Evolutionary conservation across 2,797 vertebrate species (phyloP).

Genomic region (Poliocrania exsul): DNA sequence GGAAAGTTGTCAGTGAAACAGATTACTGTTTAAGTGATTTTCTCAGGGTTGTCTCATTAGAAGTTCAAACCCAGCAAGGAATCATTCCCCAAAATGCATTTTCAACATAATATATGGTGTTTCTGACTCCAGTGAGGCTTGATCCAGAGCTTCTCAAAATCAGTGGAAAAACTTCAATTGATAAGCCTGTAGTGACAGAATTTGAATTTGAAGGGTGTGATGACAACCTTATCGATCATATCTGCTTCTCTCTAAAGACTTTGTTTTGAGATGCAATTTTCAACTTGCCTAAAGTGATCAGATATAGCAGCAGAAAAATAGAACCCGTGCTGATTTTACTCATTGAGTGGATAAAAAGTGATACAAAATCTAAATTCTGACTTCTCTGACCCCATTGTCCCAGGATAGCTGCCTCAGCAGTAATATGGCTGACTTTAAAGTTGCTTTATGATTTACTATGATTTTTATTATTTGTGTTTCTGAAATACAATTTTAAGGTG

Average conservation of each 20-base stretch:
- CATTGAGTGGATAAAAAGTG: background rate
- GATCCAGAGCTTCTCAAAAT: background rate
- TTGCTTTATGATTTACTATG: background rate
- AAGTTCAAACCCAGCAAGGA: background rate
- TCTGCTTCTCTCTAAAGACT: background rate
- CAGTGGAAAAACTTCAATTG: background rate
- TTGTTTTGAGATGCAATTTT: background rate
- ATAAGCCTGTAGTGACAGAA: background rate
- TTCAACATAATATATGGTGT: background rate
- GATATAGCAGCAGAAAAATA: background rate
- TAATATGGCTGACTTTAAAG: background rate
- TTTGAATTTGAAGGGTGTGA: background rate
- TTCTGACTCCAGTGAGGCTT: background rate
- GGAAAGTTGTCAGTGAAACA: background rate
- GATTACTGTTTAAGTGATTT: background rate
- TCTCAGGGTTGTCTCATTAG: background rate
- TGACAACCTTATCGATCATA: background rate
- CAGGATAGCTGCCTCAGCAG: background rate
- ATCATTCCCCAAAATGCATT: background rate
- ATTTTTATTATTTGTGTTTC: background rate
- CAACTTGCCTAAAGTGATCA: background rate
- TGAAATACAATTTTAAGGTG: background rate
- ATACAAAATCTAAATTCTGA: background rate
- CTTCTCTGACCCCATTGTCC: background rate
- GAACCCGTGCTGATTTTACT: background rate